Percentiles rank a stretch among this genome's conserved stretches.
phyloP scores from a whole-genome alignment of 1,140 invertebrate genomes.

The Rhopalosiphum padi region DNA sequence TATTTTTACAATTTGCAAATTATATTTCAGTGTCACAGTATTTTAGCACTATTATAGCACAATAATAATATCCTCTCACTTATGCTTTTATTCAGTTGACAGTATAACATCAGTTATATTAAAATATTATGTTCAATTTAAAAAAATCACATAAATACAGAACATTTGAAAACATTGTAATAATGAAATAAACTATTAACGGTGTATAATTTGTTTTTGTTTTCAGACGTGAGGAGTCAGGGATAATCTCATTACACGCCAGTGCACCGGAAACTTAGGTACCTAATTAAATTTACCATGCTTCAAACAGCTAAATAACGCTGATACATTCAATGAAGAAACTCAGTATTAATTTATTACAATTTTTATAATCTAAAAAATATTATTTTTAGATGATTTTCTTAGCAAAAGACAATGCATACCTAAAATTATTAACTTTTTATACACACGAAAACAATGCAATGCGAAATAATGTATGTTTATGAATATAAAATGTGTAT shows the following conservation, averaged over 20 bases:
- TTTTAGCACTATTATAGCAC: not conserved
- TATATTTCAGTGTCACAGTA: not conserved
- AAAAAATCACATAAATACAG: not conserved
- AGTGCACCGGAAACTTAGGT: not conserved
- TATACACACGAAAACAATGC: not conserved
- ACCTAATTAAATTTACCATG: not conserved
- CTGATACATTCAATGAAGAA: conserved; percentile 15
- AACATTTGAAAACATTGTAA: not conserved
- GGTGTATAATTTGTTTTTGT: not conserved
- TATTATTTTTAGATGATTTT: conserved; percentile 30
- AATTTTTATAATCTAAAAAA: not conserved
- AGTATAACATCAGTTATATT: not conserved
- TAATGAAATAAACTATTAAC: not conserved
- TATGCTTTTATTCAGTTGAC: not conserved
- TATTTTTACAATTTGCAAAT: not conserved
- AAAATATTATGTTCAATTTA: not conserved
- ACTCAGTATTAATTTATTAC: conserved; percentile 39
- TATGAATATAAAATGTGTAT: not conserved
- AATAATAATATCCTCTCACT: not conserved
- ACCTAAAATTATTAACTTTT: not conserved
- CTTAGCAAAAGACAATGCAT: not conserved
- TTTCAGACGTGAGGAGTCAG: not conserved
- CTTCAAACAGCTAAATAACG: not conserved
- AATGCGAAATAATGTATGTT: not conserved
- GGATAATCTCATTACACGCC: not conserved